Evolutionary conservation across 2,113 vertebrate species (phyloP), one percentile per base, ranked within the genome.

Genomic region (Urocolius indicus): DNA sequence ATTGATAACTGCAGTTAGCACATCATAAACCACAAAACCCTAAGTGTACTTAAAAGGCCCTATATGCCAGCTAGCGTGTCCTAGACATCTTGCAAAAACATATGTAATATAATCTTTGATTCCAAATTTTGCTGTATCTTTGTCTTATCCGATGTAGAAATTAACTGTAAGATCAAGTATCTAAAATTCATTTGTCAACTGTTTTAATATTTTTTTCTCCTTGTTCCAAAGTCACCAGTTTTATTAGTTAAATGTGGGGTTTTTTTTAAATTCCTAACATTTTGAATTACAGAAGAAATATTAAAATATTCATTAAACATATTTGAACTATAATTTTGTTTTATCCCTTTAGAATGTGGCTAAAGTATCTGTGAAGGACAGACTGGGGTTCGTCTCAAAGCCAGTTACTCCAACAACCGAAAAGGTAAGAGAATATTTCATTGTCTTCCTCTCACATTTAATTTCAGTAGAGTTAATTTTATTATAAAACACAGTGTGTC

Each of bases 361-460:
- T 91, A 99, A 99, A 95, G 95, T 98, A 82, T 99, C 99, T 85
- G 98, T 99, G 95, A 99, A 99, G 94, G 99, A 99, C 79, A 98
- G 99, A 87, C 97, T 99, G 95, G 99, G 99, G 87, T 98, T 99
- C 98, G 97, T 98, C 83, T 96, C 98, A 91, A 99, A 99, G 98
- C 98, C 98, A 91, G 96, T 98, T 96, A 97, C 97, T 89, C 90
- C 98, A 96, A 73, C 98, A 88, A 98, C 98, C 95, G 99, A 99
- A 98, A 99, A 99, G 98, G 99, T 99, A 98, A 96, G 97, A 92
- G 87, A 94, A 93, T 94, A 22, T 65, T 32, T 76, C 5, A 2
- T 54, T 87, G 29, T 61, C 13, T 77, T 77, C 43, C 23, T 76
- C 45, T 94, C 21, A 24, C 29, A 15, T 48, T 73, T 82, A 55